These are phyloP conservation scores for Saturnia pavonia DNA, from an alignment of 2,888 invertebrate species.

Conservation along the genomic window DNA sequence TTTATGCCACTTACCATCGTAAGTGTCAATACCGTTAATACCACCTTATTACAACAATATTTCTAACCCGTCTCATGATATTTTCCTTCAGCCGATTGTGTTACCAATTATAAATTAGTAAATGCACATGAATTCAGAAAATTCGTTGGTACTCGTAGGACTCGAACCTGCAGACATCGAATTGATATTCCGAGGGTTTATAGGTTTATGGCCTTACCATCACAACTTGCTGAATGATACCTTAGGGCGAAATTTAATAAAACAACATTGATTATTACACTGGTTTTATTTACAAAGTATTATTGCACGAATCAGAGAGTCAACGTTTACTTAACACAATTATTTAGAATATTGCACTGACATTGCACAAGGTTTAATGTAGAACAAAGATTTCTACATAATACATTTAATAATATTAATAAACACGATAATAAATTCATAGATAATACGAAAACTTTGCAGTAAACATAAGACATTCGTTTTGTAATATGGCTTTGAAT, in stretches of 20 bases:
- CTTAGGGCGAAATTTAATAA: conserved; percentile 12
- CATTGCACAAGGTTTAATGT: conserved; percentile 50
- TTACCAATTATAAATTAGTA: no score
- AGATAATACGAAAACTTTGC: not conserved
- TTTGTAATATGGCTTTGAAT: conserved; percentile 8
- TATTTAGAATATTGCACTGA: conserved; percentile 51
- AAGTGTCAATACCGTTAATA: no score
- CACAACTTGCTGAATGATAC: not conserved
- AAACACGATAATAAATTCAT: conserved; percentile 13
- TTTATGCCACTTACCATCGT: no score
- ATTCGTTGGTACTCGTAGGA: no score
- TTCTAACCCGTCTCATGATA: no score
- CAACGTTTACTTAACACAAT: conserved; percentile 24
- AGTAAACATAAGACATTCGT: not conserved
- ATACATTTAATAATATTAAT: conserved; percentile 18
- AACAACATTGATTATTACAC: conserved; percentile 18
- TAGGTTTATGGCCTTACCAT: no score
- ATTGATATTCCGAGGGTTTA: no score
- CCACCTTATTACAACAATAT: no score
- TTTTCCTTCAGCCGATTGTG: no score
- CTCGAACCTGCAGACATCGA: no score
- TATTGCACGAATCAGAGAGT: conserved; percentile 31
- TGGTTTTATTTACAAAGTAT: conserved; percentile 36
- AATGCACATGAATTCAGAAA: no score
- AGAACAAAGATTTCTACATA: conserved; percentile 25